Percentiles rank a stretch among this genome's conserved stretches.
Conservation (phyloP, 2,797 vertebrate genomes). For the Microctenopoma steveboyesi region DNA sequence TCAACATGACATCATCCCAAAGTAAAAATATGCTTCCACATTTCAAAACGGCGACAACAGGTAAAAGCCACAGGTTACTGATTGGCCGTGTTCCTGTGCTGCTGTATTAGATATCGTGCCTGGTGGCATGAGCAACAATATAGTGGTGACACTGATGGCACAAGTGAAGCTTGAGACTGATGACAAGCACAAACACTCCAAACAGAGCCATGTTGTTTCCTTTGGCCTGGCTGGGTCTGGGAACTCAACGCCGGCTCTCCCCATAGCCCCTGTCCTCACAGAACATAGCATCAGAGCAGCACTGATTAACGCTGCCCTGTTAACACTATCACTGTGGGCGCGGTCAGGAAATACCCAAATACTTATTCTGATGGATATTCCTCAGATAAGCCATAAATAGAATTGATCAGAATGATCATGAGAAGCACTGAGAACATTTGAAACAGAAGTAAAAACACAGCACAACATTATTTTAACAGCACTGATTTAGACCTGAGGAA, state of each 20-base stretch:
- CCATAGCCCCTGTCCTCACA: conserved; percentile 58
- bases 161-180: conserved; percentile 73
- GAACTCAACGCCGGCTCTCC: conserved; percentile 66
- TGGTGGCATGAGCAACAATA: conserved; percentile 73
- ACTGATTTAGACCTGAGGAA: not conserved
- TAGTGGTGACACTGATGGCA: conserved; percentile 75
- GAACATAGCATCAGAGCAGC: conserved; percentile 45
- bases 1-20: conserved; percentile 58
- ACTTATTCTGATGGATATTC: conserved; percentile 37
- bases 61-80: conserved; percentile 67
- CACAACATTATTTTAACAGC: conserved; percentile 4
- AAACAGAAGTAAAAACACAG: conserved; percentile 5
- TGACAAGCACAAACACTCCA: conserved; percentile 71
- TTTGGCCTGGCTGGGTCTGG: conserved; percentile 63
- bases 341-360: conserved; percentile 40
- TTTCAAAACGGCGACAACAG: conserved; percentile 65
- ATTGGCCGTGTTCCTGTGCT: conserved; percentile 57
- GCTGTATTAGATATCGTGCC: conserved; percentile 70
- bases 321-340: conserved; percentile 44
- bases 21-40: conserved; percentile 40
- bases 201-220: conserved; percentile 78
- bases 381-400: conserved; percentile 35
- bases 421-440: conserved; percentile 9
- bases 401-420: conserved; percentile 22
- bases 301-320: conserved; percentile 42